These are phyloP conservation scores for Lepidocyrtinus sp. DNA, from an alignment of 2,888 invertebrate species.

Conservation along the genomic window DNA sequence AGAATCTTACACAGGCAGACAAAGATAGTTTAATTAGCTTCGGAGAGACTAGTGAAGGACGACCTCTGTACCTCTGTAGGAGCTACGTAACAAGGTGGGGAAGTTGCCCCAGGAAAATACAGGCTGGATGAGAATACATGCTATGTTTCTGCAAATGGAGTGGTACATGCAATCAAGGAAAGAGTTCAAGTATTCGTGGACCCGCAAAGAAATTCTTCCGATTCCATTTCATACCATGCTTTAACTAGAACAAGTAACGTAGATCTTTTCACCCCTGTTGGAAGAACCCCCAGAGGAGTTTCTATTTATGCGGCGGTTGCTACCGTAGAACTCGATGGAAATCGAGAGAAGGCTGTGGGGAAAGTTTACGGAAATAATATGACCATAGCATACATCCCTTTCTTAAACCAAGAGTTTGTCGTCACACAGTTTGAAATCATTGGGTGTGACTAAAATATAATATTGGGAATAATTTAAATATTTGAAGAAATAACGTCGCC, in stretches of 20 bases:
- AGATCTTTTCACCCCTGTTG: background rate
- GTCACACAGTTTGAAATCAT: background rate
- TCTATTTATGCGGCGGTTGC: background rate
- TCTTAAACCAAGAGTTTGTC: slow-evolving; percentile 10
- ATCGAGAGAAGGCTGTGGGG: background rate
- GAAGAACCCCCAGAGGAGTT: background rate
- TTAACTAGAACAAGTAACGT: background rate
- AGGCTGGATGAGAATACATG: background rate
- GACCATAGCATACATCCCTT: background rate
- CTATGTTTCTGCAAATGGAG: background rate
- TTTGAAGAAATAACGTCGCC: no score
- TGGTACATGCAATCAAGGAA: background rate
- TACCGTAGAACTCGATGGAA: background rate
- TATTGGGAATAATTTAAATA: no score
- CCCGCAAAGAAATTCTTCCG: background rate
- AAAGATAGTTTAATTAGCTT: background rate
- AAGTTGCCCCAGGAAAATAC: background rate
- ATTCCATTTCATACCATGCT: background rate
- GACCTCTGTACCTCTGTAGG: background rate
- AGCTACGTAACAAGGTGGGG: background rate
- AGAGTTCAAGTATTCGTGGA: background rate
- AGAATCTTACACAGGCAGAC: background rate
- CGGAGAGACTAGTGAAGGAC: background rate
- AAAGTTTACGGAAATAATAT: slow-evolving; percentile 9
- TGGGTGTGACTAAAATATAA: slow-evolving; percentile 12